Evolutionary conservation across 2,888 invertebrate species (phyloP).

Genomic region (Orthosia gracilis): DNA sequence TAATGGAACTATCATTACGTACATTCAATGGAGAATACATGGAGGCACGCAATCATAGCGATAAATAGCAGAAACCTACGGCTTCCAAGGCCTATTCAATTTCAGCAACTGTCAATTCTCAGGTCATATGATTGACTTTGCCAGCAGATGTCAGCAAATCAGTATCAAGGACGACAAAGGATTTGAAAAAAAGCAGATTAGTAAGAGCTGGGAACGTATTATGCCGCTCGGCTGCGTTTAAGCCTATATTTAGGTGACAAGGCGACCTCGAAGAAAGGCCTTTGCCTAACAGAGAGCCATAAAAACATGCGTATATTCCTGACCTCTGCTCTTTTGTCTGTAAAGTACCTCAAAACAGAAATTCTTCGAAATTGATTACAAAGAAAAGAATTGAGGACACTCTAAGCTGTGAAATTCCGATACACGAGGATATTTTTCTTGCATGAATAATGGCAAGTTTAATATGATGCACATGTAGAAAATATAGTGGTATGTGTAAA

Average conservation of each 20-base stretch:
- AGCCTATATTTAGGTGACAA: not conserved
- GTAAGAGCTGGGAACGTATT: not conserved
- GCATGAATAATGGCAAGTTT: conserved; percentile 15
- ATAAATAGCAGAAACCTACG: not conserved
- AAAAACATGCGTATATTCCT: not conserved
- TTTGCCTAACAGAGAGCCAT: not conserved
- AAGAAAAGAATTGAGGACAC: conserved; percentile 50
- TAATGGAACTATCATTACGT: conserved; percentile 39
- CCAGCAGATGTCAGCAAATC: not conserved
- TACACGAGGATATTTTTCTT: conserved; percentile 20
- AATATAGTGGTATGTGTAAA: not conserved
- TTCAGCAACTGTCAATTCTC: not conserved
- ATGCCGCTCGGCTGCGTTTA: not conserved
- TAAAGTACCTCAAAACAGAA: conserved; percentile 12
- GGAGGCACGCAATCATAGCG: conserved; percentile 3
- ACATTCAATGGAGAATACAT: conserved; percentile 26
- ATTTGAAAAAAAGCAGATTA: not conserved
- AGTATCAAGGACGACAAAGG: not conserved
- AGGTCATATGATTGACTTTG: not conserved
- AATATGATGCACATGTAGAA: conserved; percentile 9
- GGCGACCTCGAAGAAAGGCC: not conserved
- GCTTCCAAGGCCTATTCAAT: not conserved
- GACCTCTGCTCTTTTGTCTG: not conserved
- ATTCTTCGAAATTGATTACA: conserved; percentile 33
- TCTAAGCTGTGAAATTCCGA: conserved; percentile 24